Conservation (phyloP, 2,888 invertebrate genomes). For the Galerucella nymphaeae region DNA sequence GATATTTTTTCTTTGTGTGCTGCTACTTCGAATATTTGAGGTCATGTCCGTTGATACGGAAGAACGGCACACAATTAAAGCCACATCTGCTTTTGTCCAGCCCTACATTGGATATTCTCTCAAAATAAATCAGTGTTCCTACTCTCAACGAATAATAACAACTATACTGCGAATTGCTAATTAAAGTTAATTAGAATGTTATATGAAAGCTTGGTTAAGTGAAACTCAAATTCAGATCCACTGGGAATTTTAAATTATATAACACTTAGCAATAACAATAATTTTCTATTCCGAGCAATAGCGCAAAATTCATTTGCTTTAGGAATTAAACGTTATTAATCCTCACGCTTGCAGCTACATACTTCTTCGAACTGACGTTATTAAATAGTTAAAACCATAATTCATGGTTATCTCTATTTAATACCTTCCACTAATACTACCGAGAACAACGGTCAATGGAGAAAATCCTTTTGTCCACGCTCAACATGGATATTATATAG, state of each 20-base stretch:
- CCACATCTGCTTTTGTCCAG: background rate
- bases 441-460: conserved; percentile 38
- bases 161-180: too few species aligned
- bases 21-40: conserved; percentile 1
- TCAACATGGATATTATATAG: conserved; percentile 27
- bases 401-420: conserved; percentile 46
- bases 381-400: conserved; percentile 45
- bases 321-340: conserved; percentile 33
- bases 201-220: too few species aligned
- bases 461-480: conserved; percentile 38
- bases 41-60: background rate
- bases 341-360: conserved; percentile 31
- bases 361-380: conserved; percentile 35
- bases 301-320: conserved; percentile 26
- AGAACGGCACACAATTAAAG: background rate
- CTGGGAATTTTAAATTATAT: background rate
- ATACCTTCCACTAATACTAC: conserved; percentile 44
- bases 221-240: too few species aligned
- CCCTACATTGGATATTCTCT: background rate
- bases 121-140: background rate
- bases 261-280: background rate
- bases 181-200: too few species aligned
- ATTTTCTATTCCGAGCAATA: background rate
- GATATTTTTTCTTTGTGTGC: background rate
- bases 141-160: too few species aligned